These are phyloP conservation scores for Trichopria drosophilae DNA, from an alignment of 2,888 invertebrate species.

Conservation along the genomic window DNA sequence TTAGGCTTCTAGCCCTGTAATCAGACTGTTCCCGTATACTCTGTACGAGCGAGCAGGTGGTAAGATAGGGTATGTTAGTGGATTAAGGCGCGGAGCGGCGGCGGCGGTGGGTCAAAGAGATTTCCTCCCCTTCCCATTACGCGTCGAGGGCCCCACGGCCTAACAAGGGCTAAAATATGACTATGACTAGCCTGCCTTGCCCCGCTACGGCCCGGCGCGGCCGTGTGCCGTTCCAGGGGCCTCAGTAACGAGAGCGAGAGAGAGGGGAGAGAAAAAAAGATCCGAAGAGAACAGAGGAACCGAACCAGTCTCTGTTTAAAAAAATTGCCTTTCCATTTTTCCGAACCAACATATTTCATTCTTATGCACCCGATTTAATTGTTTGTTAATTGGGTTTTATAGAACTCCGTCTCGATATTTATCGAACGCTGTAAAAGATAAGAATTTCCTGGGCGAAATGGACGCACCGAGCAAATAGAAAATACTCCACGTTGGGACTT, in stretches of 20 bases:
- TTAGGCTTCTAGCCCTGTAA: slow-evolving; percentile 41
- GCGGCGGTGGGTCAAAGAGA: slow-evolving; percentile 56
- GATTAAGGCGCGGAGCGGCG: slow-evolving; percentile 55
- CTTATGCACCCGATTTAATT: too few species aligned
- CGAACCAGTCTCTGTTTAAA: too few species aligned
- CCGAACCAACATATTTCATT: too few species aligned
- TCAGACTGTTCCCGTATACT: slow-evolving; percentile 36
- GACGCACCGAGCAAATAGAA: too few species aligned
- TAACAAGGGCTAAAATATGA: slow-evolving; percentile 56
- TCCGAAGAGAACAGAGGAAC: too few species aligned
- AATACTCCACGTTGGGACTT: too few species aligned
- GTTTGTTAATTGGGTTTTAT: too few species aligned
- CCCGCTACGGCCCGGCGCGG: slow-evolving; percentile 34
- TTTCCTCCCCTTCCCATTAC: slow-evolving; percentile 52
- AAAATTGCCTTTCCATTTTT: too few species aligned
- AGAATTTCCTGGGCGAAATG: too few species aligned
- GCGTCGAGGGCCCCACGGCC: slow-evolving; percentile 51
- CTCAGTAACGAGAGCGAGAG: neutral
- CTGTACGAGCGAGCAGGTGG: slow-evolving; percentile 54
- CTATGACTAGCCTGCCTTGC: slow-evolving; percentile 47
- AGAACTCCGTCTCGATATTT: too few species aligned
- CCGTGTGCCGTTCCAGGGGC: slow-evolving; percentile 31
- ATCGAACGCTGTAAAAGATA: too few species aligned
- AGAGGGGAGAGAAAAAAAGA: too few species aligned
- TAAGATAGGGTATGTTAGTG: slow-evolving; percentile 51